phyloP scores from a whole-genome alignment of 2,888 invertebrate species.

The Cheilosia vulpina region DNA sequence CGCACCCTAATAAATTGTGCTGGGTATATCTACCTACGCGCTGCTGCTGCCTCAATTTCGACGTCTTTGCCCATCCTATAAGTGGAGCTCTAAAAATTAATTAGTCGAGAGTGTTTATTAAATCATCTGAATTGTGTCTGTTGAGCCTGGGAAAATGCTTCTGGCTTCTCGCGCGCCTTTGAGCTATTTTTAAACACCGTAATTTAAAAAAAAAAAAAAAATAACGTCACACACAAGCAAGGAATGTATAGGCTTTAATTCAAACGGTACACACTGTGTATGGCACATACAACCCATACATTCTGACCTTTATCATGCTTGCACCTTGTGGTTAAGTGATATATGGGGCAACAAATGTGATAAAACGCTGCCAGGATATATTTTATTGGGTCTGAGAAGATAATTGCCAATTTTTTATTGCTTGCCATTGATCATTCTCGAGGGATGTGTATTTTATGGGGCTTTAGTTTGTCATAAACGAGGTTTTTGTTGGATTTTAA shows the following conservation, averaged over 20 bases:
- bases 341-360: conserved; percentile 39
- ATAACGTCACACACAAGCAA: neutral
- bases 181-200: conserved; percentile 4
- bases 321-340: conserved; percentile 30
- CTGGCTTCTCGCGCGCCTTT: neutral
- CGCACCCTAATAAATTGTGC: conserved; percentile 33
- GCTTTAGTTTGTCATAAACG: conserved; percentile 24
- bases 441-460: conserved; percentile 14
- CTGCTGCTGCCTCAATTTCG: neutral
- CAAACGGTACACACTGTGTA: neutral
- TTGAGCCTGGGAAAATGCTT: neutral
- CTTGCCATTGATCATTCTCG: conserved; percentile 37
- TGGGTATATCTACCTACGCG: neutral
- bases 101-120: conserved; percentile 45
- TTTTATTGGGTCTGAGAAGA: conserved; percentile 45
- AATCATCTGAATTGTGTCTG: conserved; percentile 30
- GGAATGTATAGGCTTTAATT: neutral
- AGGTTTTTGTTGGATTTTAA: conserved; percentile 4
- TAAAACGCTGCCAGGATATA: conserved; percentile 37
- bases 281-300: neutral
- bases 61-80: conserved; percentile 12
- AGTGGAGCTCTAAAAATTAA: conserved; percentile 38
- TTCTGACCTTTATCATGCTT: conserved; percentile 31
- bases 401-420: conserved; percentile 49
- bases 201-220: conserved; percentile 18